phyloP scores from a whole-genome alignment of 1,140 invertebrate species.

The Drosophila santomea region DNA sequence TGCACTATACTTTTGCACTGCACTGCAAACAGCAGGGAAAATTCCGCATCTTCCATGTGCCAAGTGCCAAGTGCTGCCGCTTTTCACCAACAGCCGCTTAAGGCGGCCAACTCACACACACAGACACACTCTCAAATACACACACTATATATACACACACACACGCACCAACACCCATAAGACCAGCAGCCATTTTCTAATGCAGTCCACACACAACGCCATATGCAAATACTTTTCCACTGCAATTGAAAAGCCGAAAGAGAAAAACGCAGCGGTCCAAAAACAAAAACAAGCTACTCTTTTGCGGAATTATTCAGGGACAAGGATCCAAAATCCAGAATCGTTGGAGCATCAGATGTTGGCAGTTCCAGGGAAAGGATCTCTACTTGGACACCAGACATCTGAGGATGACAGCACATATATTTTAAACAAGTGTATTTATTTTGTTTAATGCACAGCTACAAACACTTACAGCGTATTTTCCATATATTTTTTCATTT shows the following conservation, averaged over 20 bases:
- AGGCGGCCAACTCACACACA: constrained; percentile 37
- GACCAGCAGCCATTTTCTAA: constrained; percentile 36
- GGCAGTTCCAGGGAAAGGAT: constrained; percentile 3
- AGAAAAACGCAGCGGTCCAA: constrained; percentile 22
- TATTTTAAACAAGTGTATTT: not conserved
- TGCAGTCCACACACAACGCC: constrained; percentile 55
- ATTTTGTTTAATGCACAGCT: not conserved
- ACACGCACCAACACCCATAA: not conserved
- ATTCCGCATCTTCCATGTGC: constrained; percentile 53
- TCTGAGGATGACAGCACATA: no score
- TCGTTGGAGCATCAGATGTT: constrained; percentile 15
- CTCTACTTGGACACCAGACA: constrained; percentile 3
- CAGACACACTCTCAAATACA: not conserved
- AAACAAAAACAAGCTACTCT: constrained; percentile 27
- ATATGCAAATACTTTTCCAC: constrained; percentile 76
- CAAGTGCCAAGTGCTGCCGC: constrained; percentile 52
- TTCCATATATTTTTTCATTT: not conserved
- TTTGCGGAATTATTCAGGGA: constrained; percentile 3
- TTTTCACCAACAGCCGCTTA: constrained; percentile 54
- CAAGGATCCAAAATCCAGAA: constrained; percentile 1
- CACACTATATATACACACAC: constrained; percentile 6
- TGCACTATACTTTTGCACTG: constrained; percentile 7
- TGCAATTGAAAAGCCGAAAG: constrained; percentile 66
- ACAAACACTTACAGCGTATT: no score
- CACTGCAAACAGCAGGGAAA: constrained; percentile 49